phyloP scores from a whole-genome alignment of 2,113 vertebrate species.

The Dissostichus mawsoni region DNA sequence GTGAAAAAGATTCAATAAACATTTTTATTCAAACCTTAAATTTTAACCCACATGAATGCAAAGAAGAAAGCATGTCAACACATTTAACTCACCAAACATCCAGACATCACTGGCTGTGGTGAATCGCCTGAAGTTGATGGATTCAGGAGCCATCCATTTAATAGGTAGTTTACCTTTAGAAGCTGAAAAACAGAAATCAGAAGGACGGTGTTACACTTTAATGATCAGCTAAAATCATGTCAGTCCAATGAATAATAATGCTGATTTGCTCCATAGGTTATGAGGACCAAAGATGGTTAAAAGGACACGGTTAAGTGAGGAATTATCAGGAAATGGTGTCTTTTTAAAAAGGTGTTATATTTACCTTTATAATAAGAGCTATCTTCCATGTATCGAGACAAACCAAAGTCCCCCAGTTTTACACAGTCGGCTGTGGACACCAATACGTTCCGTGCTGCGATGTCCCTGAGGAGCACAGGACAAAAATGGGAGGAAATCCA shows the following conservation, averaged over 20 bases:
- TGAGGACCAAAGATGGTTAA: neutral
- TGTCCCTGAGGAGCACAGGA: conserved; percentile 88
- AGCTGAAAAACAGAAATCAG: conserved; percentile 79
- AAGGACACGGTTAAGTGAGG: neutral
- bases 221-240: neutral
- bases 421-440: conserved; percentile 96
- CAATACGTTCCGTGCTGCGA: conserved; percentile 97
- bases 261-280: neutral
- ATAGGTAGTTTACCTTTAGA: conserved; percentile 99
- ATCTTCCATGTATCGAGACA: conserved; percentile 99
- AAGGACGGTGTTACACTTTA: neutral
- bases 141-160: conserved; percentile 99
- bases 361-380: conserved; percentile 99
- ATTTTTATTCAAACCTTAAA: neutral
- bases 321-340: neutral
- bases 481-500: neutral
- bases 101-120: conserved; percentile 99
- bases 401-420: conserved; percentile 96
- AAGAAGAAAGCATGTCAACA: neutral
- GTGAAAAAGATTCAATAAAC: neutral
- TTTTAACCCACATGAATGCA: neutral
- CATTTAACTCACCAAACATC: conserved; percentile 95
- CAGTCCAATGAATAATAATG: conserved; percentile 28
- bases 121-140: conserved; percentile 98
- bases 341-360: neutral